phyloP scores from a whole-genome alignment of 2,113 vertebrate genomes.

The Gavialis gangeticus region DNA sequence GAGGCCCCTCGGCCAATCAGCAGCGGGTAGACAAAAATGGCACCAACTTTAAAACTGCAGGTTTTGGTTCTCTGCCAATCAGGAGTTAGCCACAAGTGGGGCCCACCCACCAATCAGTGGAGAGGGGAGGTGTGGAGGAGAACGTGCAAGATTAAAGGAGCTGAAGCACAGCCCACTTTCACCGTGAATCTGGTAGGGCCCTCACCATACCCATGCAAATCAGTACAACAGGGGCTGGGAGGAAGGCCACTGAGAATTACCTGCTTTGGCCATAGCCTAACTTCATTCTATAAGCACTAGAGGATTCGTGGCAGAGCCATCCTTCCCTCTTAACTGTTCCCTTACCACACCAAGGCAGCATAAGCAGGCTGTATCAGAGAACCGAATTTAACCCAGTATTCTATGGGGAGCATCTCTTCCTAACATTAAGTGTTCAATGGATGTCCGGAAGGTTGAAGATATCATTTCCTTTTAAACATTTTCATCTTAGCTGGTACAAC shows the following conservation, averaged over 20 bases:
- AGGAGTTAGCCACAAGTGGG: too few relatives aligned
- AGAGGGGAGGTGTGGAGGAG: too few relatives aligned
- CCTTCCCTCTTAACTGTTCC: background rate
- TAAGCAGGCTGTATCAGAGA: background rate
- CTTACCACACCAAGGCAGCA: background rate
- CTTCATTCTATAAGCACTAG: background rate
- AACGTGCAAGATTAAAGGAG: too few relatives aligned
- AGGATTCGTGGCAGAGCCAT: background rate
- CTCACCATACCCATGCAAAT: background rate
- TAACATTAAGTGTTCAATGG: rapidly evolving
- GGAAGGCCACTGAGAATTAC: background rate
- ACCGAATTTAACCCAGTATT: background rate
- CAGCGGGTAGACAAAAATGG: too few relatives aligned
- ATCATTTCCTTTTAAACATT: background rate
- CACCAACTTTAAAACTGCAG: too few relatives aligned
- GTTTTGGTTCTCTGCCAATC: too few relatives aligned
- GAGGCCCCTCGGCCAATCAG: too few relatives aligned
- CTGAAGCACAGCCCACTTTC: too few relatives aligned
- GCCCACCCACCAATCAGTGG: too few relatives aligned
- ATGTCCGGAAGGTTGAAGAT: background rate
- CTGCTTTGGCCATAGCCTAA: background rate
- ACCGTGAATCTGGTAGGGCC: background rate
- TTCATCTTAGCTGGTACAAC: background rate
- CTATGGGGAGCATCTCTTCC: background rate
- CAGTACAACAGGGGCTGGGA: background rate